Evolutionary conservation across 2,113 vertebrate genomes (phyloP), one percentile per base, ranked within the genome.

Genomic region (Atlantisia rogersi): DNA sequence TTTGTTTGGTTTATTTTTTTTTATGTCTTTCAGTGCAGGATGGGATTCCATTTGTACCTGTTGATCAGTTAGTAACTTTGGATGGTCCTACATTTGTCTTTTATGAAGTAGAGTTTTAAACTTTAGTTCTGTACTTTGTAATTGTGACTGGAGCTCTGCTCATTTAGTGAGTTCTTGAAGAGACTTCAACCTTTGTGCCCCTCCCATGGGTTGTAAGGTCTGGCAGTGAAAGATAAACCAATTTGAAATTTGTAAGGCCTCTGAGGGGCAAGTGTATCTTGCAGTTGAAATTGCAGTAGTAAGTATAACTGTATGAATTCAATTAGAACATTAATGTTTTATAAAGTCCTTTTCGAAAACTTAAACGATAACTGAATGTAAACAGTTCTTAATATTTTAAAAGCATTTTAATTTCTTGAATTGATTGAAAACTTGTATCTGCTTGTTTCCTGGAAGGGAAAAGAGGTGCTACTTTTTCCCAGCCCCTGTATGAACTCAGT

Each of bases 221-320:
- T 98, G 97, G 74, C 67, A 79, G 1, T 75, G 86, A 59, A 53
- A 98, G 98, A 98, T 98, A 98, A 98, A 92, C 46, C 35, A 74
- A 14, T 82, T 78, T 44, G 53, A 82, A 86, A 44, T 94, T 82
- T 21, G 3, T 64, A 78, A 75, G 90, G 73, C 73, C 65, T 37
- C 63, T 53, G 59, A 55, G 31, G 50, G n/a, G 37, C 3, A 7
- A 56, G 24, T 29, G 7, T 71, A 8, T 91, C n/a, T 74, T 48
- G 58, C 28, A 68, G 5, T 68, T 86, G 79, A 67, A 60, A 52
- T 87, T 70, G 40, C 44, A 74, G 68, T 73, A 64, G 4, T 60
- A 75, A 70, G n/a, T 58, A 19, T 53, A 69, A 60, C 50, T 74
- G 35, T 53, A 25, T 77, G 56, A 86, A 60, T 82, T 90, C n/a